A percentile compares a stretch with the other conserved stretches of the same genome.
Conservation (phyloP, 2,888 invertebrate species). For the Acanthosepion esculentum region DNA sequence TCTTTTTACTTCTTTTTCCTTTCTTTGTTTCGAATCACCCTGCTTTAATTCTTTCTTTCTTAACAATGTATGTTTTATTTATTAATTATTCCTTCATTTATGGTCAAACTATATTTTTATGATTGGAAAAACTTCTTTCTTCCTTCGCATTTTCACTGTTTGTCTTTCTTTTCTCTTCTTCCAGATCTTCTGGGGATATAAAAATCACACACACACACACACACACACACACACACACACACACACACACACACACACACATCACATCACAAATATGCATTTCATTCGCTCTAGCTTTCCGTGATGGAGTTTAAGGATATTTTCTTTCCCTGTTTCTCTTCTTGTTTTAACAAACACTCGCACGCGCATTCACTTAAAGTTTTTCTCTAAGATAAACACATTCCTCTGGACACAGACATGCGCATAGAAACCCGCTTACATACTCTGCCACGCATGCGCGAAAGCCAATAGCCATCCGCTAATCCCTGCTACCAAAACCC, state of each 20-base stretch:
- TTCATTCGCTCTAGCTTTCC: no score
- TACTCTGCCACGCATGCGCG: neutral
- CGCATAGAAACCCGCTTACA: neutral
- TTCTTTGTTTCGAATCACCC: no score
- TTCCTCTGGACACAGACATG: neutral
- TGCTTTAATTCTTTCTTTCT: no score
- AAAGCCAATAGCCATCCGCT: neutral
- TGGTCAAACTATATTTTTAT: no score
- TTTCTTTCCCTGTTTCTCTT: neutral
- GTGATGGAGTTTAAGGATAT: neutral
- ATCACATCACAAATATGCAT: accelerated
- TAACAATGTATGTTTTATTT: no score
- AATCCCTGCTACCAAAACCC: neutral
- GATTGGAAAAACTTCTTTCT: no score
- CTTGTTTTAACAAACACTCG: neutral
- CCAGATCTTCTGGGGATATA: neutral
- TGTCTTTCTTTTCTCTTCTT: neutral
- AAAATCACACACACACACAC: no score
- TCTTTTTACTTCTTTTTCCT: no score
- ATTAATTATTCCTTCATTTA: no score
- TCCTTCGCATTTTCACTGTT: neutral
- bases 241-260: no score
- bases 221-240: no score
- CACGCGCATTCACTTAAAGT: neutral
- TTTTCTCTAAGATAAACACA: no score